Evolutionary conservation across 1,140 invertebrate genomes (phyloP).

Genomic region (Leptopilina clavipes): DNA sequence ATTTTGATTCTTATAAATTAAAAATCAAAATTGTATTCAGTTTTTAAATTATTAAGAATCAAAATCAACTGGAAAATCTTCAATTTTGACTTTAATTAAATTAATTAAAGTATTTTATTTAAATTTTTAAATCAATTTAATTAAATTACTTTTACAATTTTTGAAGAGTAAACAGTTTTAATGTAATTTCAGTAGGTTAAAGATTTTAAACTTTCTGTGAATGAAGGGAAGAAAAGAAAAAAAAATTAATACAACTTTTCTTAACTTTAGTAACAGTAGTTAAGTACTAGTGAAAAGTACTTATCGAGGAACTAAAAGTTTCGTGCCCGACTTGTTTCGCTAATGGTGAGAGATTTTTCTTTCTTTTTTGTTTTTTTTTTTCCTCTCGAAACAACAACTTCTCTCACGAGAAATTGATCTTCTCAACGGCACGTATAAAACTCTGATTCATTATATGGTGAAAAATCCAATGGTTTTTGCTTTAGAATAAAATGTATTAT

Average conservation of each 20-base stretch:
- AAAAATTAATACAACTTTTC: neutral
- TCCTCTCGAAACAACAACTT: conserved; percentile 40
- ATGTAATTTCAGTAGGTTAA: no score
- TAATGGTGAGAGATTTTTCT: conserved; percentile 28
- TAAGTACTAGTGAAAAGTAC: neutral
- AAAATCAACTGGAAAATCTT: no score
- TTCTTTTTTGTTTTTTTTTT: conserved; percentile 25
- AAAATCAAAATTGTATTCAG: no score
- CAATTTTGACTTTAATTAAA: no score
- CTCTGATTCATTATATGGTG: conserved; percentile 39
- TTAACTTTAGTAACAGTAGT: neutral
- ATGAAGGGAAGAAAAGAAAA: neutral
- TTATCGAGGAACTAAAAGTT: neutral
- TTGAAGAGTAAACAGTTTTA: no score
- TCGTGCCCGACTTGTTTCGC: conserved; percentile 15
- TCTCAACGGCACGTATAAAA: conserved; percentile 46
- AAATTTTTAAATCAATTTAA: no score
- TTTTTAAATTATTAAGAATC: no score
- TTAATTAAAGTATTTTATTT: no score
- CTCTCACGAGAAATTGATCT: conserved; percentile 57
- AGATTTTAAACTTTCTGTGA: no score
- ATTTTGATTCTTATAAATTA: no score
- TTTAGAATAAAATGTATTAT: conserved; percentile 58
- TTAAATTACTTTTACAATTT: no score
- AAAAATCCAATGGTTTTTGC: conserved; percentile 37